These are phyloP conservation scores for Lysandra bellargus DNA, from an alignment of 2,888 invertebrate species.

Conservation along the genomic window DNA sequence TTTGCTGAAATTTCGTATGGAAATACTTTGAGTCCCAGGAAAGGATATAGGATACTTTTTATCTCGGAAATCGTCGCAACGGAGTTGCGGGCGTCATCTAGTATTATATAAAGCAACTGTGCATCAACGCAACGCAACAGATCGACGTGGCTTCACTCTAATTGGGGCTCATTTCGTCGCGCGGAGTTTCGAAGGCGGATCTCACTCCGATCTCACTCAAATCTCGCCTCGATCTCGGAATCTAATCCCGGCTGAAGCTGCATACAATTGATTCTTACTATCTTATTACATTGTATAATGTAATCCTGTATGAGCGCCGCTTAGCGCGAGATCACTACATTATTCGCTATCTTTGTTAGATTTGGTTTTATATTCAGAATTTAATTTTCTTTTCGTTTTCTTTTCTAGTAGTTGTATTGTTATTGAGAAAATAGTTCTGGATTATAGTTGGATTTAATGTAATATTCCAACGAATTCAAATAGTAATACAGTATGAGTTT, in stretches of 20 bases:
- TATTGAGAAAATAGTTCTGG: background rate
- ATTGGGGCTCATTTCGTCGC: background rate
- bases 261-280: background rate
- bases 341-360: slow-evolving; percentile 1
- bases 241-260: slow-evolving; percentile 1
- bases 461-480: no score
- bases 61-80: no score
- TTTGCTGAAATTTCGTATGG: no score
- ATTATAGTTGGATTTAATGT: background rate
- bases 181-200: background rate
- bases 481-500: no score
- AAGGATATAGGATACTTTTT: no score
- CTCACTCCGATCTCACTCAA: background rate
- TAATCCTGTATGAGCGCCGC: background rate
- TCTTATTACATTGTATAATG: slow-evolving; percentile 2
- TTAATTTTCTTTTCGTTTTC: background rate
- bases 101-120: no score
- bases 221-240: slow-evolving; percentile 1
- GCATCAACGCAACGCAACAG: background rate
- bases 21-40: no score
- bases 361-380: background rate
- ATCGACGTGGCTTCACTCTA: background rate
- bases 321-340: background rate
- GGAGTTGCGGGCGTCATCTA: no score
- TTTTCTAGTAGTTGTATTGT: background rate